phyloP scores from a whole-genome alignment of 2,888 invertebrate genomes.

The Lasioglossum pauxillum region DNA sequence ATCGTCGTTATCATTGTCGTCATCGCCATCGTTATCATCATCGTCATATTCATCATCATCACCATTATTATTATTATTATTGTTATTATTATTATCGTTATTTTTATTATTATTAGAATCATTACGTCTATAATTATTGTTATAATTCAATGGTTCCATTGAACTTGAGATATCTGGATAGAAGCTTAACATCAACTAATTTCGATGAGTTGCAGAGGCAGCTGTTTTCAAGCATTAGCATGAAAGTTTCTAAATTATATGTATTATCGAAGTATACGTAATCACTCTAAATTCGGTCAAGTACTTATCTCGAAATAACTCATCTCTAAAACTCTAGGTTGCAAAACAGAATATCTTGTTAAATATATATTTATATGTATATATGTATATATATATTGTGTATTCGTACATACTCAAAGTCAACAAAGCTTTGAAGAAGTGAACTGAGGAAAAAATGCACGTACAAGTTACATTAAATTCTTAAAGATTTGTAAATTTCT shows the following conservation, averaged over 20 bases:
- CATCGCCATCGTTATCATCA: background rate
- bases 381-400: background rate
- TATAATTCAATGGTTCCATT: conserved; percentile 27
- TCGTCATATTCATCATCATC: background rate
- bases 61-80: background rate
- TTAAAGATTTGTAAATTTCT: conserved; percentile 11
- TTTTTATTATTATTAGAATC: background rate
- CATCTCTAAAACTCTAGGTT: conserved; percentile 23
- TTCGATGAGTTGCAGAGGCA: conserved; percentile 50
- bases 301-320: conserved; percentile 22
- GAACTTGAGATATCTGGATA: conserved; percentile 44
- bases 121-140: conserved; percentile 26
- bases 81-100: background rate
- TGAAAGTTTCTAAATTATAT: conserved; percentile 33
- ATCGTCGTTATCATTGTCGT: background rate
- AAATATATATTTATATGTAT: background rate
- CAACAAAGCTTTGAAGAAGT: conserved; percentile 1
- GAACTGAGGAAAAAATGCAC: conserved; percentile 43
- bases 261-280: conserved; percentile 19
- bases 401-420: conserved; percentile 18
- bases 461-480: background rate
- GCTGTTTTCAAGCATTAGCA: conserved; percentile 43
- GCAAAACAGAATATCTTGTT: conserved; percentile 8
- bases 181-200: conserved; percentile 45
- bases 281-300: conserved; percentile 24